Evolutionary conservation across 2,888 invertebrate species (phyloP), one percentile per base, ranked within the genome.

Genomic region (Rutpela maculata): DNA sequence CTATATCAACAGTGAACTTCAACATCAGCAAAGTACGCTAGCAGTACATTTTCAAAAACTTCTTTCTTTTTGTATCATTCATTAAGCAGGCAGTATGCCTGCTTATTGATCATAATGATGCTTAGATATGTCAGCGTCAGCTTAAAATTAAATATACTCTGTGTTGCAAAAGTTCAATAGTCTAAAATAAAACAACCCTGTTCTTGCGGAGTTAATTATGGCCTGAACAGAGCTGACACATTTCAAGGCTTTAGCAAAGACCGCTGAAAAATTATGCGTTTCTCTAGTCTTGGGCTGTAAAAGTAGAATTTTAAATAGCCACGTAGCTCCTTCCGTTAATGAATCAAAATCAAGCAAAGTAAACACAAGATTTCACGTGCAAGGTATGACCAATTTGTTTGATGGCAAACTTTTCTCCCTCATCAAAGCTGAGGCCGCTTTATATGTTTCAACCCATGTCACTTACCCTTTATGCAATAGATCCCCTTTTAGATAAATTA

Each of bases 391-490:
- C 74, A 78, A 75, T 79, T 77, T 77, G 75, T 76, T 76, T 78
- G 70, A 72, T 80, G 70, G 76, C 76, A 78, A 80, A 80, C 76
- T 75, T 76, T 78, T 72, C 76, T 67, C 78, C 73, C 66, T 76
- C 76, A 78, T 78, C 78, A 80, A 80, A 73, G 76, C 77, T 73
- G 59, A 73, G 73, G 67, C 78, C 60, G 78, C 80, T 78, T 76
- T 77, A 75, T 72, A 63, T 74, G 70, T 60, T 70, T 62, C 70
- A 70, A 70, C 79, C 79, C 79, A 57, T 80, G 81, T 81, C 81
- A 81, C 80, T 81, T 70, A 80, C 81, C 78, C 80, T 81, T 78
- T 78, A 76, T 80, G 81, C 80, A 80, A 81, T 78, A 81, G 80
- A 81, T 81, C 80, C 77, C 70, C 76, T 78, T 75, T 68, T 70